Evolutionary conservation across 2,888 invertebrate genomes (phyloP), one percentile per base, ranked within the genome.

Genomic region (Dione vanillae): DNA sequence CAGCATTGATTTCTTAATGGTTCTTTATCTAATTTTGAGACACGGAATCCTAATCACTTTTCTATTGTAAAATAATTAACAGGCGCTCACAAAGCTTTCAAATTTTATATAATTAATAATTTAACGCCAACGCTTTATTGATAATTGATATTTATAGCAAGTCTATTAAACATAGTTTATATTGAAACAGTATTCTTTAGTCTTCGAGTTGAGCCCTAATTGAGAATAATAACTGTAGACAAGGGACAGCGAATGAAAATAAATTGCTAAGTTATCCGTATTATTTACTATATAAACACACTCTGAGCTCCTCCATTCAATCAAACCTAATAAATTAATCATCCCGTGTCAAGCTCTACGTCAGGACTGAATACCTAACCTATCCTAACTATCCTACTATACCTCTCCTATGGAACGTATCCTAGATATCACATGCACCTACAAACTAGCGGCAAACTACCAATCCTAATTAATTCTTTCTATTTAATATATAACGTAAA

Each of bases 1-100:
- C n/a, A n/a, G n/a, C n/a, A n/a, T n/a, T n/a, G n/a, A n/a, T n/a
- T n/a, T n/a, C n/a, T n/a, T n/a, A n/a, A n/a, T n/a, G n/a, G n/a
- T n/a, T n/a, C n/a, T n/a, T n/a, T n/a, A n/a, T n/a, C n/a, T n/a
- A n/a, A n/a, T n/a, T n/a, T n/a, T n/a, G n/a, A n/a, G n/a, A n/a
- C 16, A 37, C 16, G 16, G 40, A 40, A 16, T n/a, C 37, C 37
- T n/a, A n/a, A 56, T 66, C 40, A 54, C 40, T 43, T 47, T 56
- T 37, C 37, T 40, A 37, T 62, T 56, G 20, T 35, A 16, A 64
- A 45, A 35, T 0, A 6, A 37, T n/a, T n/a, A 64, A 47, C 14
- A 27, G 27, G 49, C 64, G 11, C 16, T 19, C 43, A 51, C 12
- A 37, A 37, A 51, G 11, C 3, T 3, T 49, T 37, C 9, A 37